Evolutionary conservation across 2,888 invertebrate species (phyloP).

Genomic region (Phyllotreta striolata): DNA sequence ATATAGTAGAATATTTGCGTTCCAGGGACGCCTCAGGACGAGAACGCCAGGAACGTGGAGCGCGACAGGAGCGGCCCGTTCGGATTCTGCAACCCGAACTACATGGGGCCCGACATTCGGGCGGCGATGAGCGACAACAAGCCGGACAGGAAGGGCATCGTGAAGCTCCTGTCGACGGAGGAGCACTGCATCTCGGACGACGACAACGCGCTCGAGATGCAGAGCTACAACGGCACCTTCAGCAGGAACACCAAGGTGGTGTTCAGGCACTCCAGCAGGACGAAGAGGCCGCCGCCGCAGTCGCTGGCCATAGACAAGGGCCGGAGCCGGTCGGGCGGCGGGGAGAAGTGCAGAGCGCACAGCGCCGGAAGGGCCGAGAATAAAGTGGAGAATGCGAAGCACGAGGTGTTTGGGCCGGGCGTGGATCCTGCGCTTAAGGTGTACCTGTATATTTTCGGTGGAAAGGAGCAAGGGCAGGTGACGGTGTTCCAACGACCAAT

Average conservation of each 20-base stretch:
- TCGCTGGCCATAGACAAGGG: slow-evolving; percentile 60
- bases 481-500: slow-evolving; percentile 79
- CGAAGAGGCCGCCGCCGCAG: slow-evolving; percentile 61
- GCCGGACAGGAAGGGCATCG: slow-evolving; percentile 45
- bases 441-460: slow-evolving; percentile 78
- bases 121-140: slow-evolving; percentile 49
- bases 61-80: slow-evolving; percentile 62
- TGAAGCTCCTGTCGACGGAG: slow-evolving; percentile 42
- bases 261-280: slow-evolving; percentile 52
- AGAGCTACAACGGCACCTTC: slow-evolving; percentile 54
- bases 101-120: slow-evolving; percentile 72
- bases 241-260: slow-evolving; percentile 57
- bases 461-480: slow-evolving; percentile 80
- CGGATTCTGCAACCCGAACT: slow-evolving; percentile 81
- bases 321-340: slow-evolving; percentile 23
- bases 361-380: slow-evolving; percentile 67
- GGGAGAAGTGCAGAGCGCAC: slow-evolving; percentile 62
- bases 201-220: slow-evolving; percentile 55
- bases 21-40: slow-evolving; percentile 55
- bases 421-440: slow-evolving; percentile 64
- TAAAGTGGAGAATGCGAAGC: slow-evolving; percentile 49
- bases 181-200: slow-evolving; percentile 43
- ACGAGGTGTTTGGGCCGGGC: slow-evolving; percentile 32
- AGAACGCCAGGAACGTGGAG: slow-evolving; percentile 51
- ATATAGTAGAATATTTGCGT: neutral